These are phyloP conservation scores for Leptinotarsa texana DNA, from an alignment of 1,140 invertebrate species.

Conservation along the genomic window DNA sequence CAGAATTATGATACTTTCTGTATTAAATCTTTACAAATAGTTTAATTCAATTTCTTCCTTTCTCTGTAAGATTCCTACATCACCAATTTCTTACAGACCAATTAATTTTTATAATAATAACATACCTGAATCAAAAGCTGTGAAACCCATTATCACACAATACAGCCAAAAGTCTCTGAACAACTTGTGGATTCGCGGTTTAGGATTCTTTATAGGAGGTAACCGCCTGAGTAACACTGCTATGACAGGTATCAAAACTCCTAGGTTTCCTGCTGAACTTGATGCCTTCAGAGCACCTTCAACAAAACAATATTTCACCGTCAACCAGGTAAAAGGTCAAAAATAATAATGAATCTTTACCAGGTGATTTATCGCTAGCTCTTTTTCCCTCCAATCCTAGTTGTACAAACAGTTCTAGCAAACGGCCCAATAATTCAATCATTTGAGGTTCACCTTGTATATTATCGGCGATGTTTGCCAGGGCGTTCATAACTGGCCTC, in stretches of 20 bases:
- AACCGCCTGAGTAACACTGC: slow-evolving; percentile 85
- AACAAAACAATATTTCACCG: slow-evolving; percentile 13
- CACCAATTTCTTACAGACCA: no score
- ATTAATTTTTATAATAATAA: no score
- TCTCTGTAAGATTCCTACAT: no score
- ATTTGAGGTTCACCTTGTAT: slow-evolving; percentile 86
- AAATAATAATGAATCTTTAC: slow-evolving; percentile 28
- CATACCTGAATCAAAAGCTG: slow-evolving; percentile 72
- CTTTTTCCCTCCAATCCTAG: slow-evolving; percentile 95
- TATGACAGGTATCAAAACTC: slow-evolving; percentile 95
- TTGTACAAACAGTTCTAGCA: slow-evolving; percentile 96
- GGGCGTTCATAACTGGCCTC: slow-evolving; percentile 89
- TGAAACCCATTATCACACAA: slow-evolving; percentile 99
- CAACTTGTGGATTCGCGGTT: slow-evolving; percentile 92
- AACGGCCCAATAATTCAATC: slow-evolving; percentile 81
- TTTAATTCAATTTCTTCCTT: no score
- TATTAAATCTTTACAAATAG: no score
- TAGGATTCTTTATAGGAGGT: slow-evolving; percentile 87
- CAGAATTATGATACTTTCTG: no score
- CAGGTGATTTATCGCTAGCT: slow-evolving; percentile 84
- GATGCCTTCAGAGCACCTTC: slow-evolving; percentile 73
- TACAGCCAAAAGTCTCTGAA: slow-evolving; percentile 99
- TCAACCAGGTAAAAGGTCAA: neutral
- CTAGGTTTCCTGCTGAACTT: slow-evolving; percentile 93
- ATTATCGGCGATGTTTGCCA: slow-evolving; percentile 93